Evolutionary conservation across 1,140 invertebrate genomes (phyloP), one percentile per base, ranked within the genome.

Genomic region (Calosoma granatense): DNA sequence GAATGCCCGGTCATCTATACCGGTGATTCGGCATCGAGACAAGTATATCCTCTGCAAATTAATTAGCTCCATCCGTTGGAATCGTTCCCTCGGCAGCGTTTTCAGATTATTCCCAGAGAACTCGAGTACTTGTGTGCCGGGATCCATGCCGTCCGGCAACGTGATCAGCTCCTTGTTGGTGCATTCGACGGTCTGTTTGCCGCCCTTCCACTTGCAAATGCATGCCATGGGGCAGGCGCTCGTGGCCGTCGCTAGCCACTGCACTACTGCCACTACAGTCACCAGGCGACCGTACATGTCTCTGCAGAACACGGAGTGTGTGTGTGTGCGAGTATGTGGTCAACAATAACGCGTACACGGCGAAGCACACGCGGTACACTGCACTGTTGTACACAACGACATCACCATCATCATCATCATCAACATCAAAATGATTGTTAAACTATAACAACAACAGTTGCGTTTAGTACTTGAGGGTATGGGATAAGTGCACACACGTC

Each of bases 201-300:
- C 92, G 65, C 86, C 84, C 70, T 92, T 94, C 92, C 92, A 94
- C 65, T 91, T 93, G 75, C 92, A 94, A 11, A 80, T 76, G 70
- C 92, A 94, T 39, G 80, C 78, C 1, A 72, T 66, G 0, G 90
- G 90, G 68, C 91, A 94, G 15, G 78, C 79, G 57, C 71, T 67
- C 12, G 70, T 69, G 9, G 68, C 57, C 54, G 52, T 53, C 41
- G 17, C 15, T 17, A 6, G 3, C 3, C 6, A 47, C 41, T 11
- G 41, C 41, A 47, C 9, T 17, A 47, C 41, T 17, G 17, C 41
- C 3, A 47, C 15, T 12, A 47, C 3, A n/a, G 26, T 36, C 17
- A 47, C 9, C 9, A 17, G 3, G 3, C 41, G 41, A 6, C 9
- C 17, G 41, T 3, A 17, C 41, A 47, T 47, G 26, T 9, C n/a